Evolutionary conservation across 2,888 invertebrate genomes (phyloP).

Genomic region (Neria commutata): DNA sequence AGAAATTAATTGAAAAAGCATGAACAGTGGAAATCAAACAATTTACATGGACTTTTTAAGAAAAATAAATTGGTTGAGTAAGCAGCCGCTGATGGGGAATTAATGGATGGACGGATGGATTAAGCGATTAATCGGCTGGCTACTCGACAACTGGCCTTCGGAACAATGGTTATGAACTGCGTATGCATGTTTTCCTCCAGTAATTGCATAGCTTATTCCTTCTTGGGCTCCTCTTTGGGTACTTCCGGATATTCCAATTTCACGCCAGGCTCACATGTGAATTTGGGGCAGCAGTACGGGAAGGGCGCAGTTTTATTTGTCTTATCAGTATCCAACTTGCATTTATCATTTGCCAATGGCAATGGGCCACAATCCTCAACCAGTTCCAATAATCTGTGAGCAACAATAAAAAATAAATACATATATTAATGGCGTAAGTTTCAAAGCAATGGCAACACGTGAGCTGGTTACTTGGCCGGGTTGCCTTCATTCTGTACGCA

Average conservation of each 20-base stretch:
- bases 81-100: too few species aligned
- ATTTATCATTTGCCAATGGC: constrained; percentile 84
- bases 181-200: too few species aligned
- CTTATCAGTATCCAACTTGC: constrained; percentile 83
- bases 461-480: constrained; percentile 64
- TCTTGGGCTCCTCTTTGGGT: constrained; percentile 59
- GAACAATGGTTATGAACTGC: too few species aligned
- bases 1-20: too few species aligned
- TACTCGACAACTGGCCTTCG: too few species aligned
- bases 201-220: constrained; percentile 43
- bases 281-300: constrained; percentile 84
- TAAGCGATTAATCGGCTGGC: too few species aligned
- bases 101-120: too few species aligned
- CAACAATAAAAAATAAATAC: background rate
- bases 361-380: constrained; percentile 90
- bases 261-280: constrained; percentile 84
- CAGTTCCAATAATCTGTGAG: constrained; percentile 74
- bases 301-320: constrained; percentile 89
- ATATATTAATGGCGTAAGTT: background rate
- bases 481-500: constrained; percentile 81
- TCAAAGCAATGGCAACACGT: background rate
- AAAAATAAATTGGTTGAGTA: too few species aligned
- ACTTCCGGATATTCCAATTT: constrained; percentile 87
- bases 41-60: too few species aligned
- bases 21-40: too few species aligned